These are phyloP conservation scores for Chiloscyllium plagiosum DNA, from an alignment of 2,113 vertebrate genomes.

Conservation along the genomic window DNA sequence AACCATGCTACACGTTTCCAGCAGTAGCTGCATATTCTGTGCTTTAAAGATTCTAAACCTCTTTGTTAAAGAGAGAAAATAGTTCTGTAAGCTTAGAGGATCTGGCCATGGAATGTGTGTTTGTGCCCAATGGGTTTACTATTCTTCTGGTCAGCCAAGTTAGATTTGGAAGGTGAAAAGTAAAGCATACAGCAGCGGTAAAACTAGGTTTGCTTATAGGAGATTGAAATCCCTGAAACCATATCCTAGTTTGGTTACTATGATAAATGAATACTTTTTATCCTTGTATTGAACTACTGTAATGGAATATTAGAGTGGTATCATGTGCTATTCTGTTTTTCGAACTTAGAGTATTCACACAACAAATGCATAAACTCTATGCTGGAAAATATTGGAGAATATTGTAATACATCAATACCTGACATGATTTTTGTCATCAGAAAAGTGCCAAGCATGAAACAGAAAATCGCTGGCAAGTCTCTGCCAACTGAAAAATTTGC, in stretches of 20 bases:
- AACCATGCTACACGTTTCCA: no score
- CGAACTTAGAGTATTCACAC: no score
- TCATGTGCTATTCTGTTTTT: neutral
- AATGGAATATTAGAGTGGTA: neutral
- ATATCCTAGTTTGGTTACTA: neutral
- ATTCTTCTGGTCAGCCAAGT: no score
- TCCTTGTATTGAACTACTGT: neutral
- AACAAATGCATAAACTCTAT: neutral
- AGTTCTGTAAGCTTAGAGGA: no score
- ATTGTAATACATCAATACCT: neutral
- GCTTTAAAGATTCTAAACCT: no score
- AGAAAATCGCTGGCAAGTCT: conserved; percentile 98
- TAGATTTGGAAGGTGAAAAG: no score
- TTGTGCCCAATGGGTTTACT: no score
- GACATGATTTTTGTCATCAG: conserved; percentile 54
- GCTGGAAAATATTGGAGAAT: neutral
- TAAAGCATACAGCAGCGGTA: neutral
- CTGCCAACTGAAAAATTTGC: conserved; percentile 97
- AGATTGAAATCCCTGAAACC: neutral
- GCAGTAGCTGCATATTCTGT: no score
- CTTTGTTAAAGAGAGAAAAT: no score
- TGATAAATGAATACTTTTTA: neutral
- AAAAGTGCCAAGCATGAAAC: conserved; percentile 80
- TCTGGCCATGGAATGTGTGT: no score
- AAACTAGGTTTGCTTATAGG: neutral